Percentiles rank a stretch among this genome's conserved stretches.
Evolutionary conservation across 1,140 invertebrate species (phyloP).

Genomic region (Sweltsa coloradensis): DNA sequence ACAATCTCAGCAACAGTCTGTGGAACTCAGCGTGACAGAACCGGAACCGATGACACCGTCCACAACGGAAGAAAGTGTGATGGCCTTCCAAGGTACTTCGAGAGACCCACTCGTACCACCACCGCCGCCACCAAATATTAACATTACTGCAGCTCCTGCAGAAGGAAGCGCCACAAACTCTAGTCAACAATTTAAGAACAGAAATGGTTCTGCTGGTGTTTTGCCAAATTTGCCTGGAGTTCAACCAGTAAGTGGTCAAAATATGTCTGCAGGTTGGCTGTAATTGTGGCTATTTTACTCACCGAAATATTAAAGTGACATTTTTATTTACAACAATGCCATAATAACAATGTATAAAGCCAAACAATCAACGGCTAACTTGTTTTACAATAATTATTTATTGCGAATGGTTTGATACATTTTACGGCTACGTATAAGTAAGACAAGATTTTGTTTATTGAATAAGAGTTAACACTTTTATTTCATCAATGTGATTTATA

Average conservation of each 20-base stretch:
- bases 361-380: no score
- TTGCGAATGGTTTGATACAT: no score
- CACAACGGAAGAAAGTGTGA: slow-evolving; percentile 39
- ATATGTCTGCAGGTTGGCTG: slow-evolving; percentile 46
- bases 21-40: not conserved
- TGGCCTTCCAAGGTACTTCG: slow-evolving; percentile 13
- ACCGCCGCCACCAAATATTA: slow-evolving; percentile 4
- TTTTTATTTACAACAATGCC: no score
- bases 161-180: not conserved
- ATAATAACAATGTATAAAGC: no score
- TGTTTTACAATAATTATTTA: no score
- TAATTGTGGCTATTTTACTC: no score
- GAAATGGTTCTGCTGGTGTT: slow-evolving; percentile 33
- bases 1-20: slow-evolving; percentile 3
- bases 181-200: slow-evolving; percentile 27
- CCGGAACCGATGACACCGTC: slow-evolving; percentile 31
- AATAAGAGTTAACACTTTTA: no score
- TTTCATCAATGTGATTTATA: no score
- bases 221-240: slow-evolving; percentile 43
- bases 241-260: slow-evolving; percentile 47
- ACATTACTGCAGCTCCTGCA: not conserved
- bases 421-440: no score
- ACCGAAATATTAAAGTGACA: no score
- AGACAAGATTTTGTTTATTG: no score
- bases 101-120: not conserved